phyloP scores from a whole-genome alignment of 1,140 invertebrate species.

The Saccostrea glomerata region DNA sequence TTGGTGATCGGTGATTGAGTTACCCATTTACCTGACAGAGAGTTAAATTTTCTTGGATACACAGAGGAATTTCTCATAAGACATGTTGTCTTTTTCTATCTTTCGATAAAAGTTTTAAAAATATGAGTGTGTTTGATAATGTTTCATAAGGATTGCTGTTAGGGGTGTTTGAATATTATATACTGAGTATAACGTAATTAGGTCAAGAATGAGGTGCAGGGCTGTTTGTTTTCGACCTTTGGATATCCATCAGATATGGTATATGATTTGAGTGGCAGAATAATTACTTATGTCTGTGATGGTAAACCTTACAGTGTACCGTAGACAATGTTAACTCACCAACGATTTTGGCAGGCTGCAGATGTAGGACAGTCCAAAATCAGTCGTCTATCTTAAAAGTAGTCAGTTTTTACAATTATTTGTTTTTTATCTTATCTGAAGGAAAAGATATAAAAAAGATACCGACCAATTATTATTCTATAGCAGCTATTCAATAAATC shows the following conservation, averaged over 20 bases:
- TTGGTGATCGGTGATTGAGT: too few relatives aligned
- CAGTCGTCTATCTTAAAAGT: too few relatives aligned
- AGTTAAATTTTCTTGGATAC: too few relatives aligned
- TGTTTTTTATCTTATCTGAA: neutral
- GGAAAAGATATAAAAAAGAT: neutral
- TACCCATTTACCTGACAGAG: too few relatives aligned
- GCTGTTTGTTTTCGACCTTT: neutral
- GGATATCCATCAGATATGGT: neutral
- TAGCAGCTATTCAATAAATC: neutral
- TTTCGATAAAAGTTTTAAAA: too few relatives aligned
- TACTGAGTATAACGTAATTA: neutral
- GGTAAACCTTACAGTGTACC: too few relatives aligned
- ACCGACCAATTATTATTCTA: neutral
- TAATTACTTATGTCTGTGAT: neutral
- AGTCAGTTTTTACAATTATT: neutral
- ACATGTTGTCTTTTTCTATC: too few relatives aligned
- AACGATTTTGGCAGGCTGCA: neutral
- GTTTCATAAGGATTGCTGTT: too few relatives aligned
- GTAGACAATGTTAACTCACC: too few relatives aligned
- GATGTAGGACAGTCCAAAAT: neutral
- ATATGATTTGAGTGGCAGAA: conserved; percentile 7
- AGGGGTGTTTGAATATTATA: too few relatives aligned
- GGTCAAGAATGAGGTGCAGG: neutral
- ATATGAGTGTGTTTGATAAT: too few relatives aligned
- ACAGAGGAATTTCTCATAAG: too few relatives aligned